Evolutionary conservation across 2,888 invertebrate genomes (phyloP), one percentile per base, ranked within the genome.

Genomic region (Caenorhabditis wallacei): DNA sequence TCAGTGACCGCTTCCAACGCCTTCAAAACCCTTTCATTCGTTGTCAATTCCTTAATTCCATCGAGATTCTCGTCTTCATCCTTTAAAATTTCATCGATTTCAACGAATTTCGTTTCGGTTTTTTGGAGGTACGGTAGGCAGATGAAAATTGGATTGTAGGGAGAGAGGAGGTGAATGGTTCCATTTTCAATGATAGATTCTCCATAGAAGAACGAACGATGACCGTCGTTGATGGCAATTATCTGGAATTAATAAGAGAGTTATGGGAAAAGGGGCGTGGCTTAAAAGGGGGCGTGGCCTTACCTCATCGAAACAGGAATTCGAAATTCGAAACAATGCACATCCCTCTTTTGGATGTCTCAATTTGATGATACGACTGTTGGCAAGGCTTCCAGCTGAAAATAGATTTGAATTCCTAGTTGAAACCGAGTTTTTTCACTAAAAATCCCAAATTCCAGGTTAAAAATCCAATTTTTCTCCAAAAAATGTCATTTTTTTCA

Each of bases 171-270:
- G 26, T 84, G 59, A 16, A 88, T 37, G 5, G 79, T 53, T 16
- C 89, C 90, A 64, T 90, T 86, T 20, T 79, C 74, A 16, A 89
- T 78, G 24, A 89, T 81, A n/a, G 82, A 70, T n/a, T 90, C 87
- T 4, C 89, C 90, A 69, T 80, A 85, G 75, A 89, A 89, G 57
- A 85, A 86, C 26, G 87, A 88, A 7, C 89, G 87, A 20, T 82
- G 71, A 26, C 85, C 86, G 22, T 88, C 85, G 24, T 84, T 86
- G 24, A 88, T 37, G 10, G 71, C 71, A 43, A 89, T 26, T 20
- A 89, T 56, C 85, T 89, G 69, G 16, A 43, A 7, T 18, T 40
- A 54, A 18, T 35, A 1, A n/a, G n/a, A 1, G 10, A 22, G 46
- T 26, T 63, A 56, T 8, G 40, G 16, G 40, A 40, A 40, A 40